Evolutionary conservation across 2,888 invertebrate genomes (phyloP), one percentile per base, ranked within the genome.

Genomic region (Zhengitettix transpicula): DNA sequence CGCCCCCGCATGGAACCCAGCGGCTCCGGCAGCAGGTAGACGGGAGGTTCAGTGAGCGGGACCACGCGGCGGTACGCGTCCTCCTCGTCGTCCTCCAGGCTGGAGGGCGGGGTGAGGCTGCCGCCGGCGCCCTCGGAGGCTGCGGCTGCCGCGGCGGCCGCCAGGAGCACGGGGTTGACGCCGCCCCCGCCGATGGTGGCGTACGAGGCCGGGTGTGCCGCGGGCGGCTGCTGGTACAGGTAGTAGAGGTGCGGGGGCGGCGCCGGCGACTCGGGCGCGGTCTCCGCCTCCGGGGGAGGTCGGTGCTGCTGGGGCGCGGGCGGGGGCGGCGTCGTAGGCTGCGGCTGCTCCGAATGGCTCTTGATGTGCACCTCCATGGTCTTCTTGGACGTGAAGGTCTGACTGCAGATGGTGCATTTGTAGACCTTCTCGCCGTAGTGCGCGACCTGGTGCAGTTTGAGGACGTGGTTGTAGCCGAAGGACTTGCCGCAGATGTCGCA

Each of bases 371-470:
- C 81, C 71, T 92, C 92, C 87, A 93, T 89, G 66, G 86, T 85
- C 71, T 92, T 92, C 73, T 92, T 92, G 40, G 88, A 91, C 68
- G 85, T 89, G 70, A 93, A 93, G 0, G 91, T 92, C 67, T 89
- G 88, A 68, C 91, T 88, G 73, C 93, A 93, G 40, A 92, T 85
- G 5, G 91, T 92, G 72, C 93, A 93, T 68, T 92, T 90, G 75
- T 93, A 92, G 62, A 92, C 90, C 69, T 92, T 90, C 70, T 92
- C 89, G 0, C 92, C 92, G 67, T 89, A 91, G 72, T 93, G 93
- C 66, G 91, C 89, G 44, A 92, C 91, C 64, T 88, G 85, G 71
- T 93, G 93, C 59, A 92, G 75, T 72, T 92, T 92, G 61, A 92
- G 75, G 8, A 93, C 92, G 71, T 92, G 92, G 71, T 92, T 92